Percentiles rank a stretch among this genome's conserved stretches.
Evolutionary conservation across 2,113 vertebrate species (phyloP).

Genomic region (Chaetodon trifascialis): DNA sequence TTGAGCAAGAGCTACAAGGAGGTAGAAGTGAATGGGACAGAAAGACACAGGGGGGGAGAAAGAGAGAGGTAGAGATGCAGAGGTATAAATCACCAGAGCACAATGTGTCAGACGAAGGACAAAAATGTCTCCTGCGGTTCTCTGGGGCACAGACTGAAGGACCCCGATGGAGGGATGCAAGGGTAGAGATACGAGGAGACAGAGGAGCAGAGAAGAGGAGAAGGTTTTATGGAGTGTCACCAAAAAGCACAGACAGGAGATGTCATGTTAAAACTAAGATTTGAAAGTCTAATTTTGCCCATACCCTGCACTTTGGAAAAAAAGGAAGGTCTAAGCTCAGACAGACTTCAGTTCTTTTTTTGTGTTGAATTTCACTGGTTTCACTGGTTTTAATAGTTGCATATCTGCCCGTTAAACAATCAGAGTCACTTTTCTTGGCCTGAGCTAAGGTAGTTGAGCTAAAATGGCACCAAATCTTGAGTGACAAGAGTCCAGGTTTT

Average conservation of each 20-base stretch:
- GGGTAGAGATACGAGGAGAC: conserved; percentile 40
- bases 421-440: not conserved
- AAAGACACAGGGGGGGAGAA: conserved; percentile 37
- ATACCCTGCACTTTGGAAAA: not conserved
- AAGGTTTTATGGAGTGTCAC: not conserved
- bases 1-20: conserved; percentile 56
- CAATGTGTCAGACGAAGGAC: conserved; percentile 76
- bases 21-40: conserved; percentile 58
- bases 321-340: too few relatives aligned
- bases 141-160: conserved; percentile 51
- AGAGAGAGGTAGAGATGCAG: conserved; percentile 61
- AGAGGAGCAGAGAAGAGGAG: conserved; percentile 15
- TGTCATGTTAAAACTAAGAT: not conserved
- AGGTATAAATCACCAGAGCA: conserved; percentile 77
- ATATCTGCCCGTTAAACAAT: not conserved
- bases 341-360: not conserved
- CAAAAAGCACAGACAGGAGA: conserved; percentile 1
- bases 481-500: not conserved
- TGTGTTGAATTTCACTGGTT: conserved; percentile 1
- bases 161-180: conserved; percentile 39
- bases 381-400: not conserved
- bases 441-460: not conserved
- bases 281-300: not conserved
- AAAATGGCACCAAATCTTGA: not conserved
- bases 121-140: conserved; percentile 72